phyloP scores from a whole-genome alignment of 2,113 vertebrate genomes.

The Amazona vittata region DNA sequence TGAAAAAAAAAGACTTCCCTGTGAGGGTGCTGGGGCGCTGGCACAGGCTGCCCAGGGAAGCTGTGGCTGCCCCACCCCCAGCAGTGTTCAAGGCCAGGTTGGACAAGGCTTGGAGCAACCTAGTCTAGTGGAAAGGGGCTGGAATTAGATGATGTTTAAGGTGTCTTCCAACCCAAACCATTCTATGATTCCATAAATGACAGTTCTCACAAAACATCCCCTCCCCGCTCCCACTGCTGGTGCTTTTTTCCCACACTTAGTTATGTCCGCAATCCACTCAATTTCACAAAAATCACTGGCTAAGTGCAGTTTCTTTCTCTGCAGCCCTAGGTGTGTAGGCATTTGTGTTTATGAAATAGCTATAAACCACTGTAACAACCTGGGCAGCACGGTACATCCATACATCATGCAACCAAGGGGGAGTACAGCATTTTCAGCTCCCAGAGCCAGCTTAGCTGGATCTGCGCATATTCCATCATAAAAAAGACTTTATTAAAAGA shows the following conservation, averaged over 20 bases:
- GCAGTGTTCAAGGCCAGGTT: background rate
- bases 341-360: background rate
- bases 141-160: background rate
- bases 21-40: background rate
- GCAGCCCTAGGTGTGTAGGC: background rate
- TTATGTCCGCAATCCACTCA: background rate
- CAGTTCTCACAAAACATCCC: background rate
- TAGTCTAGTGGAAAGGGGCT: background rate
- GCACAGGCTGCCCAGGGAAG: background rate
- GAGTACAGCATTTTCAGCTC: background rate
- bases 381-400: rapidly evolving
- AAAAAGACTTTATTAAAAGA: background rate
- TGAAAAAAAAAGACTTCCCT: background rate
- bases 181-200: background rate
- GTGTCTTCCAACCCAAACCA: background rate
- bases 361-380: background rate
- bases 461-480: background rate
- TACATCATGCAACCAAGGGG: background rate
- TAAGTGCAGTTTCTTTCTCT: background rate
- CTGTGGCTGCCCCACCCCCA: background rate
- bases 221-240: background rate
- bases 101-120: background rate
- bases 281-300: background rate
- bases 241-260: background rate
- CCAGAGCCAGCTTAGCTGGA: background rate